A percentile compares a stretch with the other conserved stretches of the same genome.
Conservation (phyloP, 2,888 invertebrate species). For the Poecilobothrus nobilitatus region DNA sequence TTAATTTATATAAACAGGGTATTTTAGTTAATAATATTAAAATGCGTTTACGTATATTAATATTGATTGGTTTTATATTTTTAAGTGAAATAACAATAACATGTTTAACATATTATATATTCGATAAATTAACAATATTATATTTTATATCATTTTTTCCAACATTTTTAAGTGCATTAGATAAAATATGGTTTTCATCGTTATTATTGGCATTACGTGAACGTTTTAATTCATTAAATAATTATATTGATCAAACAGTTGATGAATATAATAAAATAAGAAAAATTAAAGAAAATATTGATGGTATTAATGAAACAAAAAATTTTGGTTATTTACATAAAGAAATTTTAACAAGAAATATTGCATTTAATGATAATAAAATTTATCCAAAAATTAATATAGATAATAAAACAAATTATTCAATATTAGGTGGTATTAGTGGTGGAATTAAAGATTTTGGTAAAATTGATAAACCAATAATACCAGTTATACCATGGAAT, state of each 20-base stretch:
- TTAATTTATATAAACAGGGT: constrained; percentile 35
- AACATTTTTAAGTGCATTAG: constrained; percentile 37
- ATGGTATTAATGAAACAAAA: neutral
- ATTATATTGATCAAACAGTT: constrained; percentile 11
- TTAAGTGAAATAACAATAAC: constrained; percentile 33
- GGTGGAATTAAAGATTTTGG: neutral
- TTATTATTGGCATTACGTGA: constrained; percentile 36
- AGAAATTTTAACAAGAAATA: constrained; percentile 7
- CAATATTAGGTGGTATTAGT: neutral
- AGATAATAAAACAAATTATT: no score
- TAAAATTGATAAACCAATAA: neutral
- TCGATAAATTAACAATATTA: constrained; percentile 33
- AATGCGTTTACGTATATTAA: constrained; percentile 30
- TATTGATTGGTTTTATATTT: constrained; percentile 33
- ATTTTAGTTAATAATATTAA: constrained; percentile 32
- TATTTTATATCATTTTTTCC: constrained; percentile 38
- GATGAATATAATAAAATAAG: constrained; percentile 9
- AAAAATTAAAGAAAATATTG: constrained; percentile 7
- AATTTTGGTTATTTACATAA: constrained; percentile 1
- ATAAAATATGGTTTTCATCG: constrained; percentile 42
- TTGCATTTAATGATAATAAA: constrained; percentile 1
- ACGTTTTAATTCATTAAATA: constrained; percentile 28
- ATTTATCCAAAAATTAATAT: neutral
- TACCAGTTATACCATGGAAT: constrained; percentile 7
- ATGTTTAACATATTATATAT: constrained; percentile 30